Conservation (phyloP, 2,113 vertebrate species). For the Camelus bactrianus region DNA sequence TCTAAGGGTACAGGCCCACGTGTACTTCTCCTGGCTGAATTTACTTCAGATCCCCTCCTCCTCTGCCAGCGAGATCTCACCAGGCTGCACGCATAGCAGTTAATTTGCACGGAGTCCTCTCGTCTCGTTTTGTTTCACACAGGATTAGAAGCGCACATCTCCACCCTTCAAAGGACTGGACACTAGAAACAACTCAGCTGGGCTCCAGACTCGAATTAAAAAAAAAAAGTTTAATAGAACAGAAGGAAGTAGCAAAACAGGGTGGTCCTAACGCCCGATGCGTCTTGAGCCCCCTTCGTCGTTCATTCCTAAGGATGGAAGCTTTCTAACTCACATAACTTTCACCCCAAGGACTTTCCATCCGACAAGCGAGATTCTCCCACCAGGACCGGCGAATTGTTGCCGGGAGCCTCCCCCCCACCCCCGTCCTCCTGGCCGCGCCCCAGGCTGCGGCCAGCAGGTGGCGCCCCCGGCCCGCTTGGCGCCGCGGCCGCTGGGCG, state of each 20-base stretch:
- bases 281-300: neutral
- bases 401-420: neutral
- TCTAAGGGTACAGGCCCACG: neutral
- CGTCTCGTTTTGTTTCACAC: neutral
- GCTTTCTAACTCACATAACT: neutral
- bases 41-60: neutral
- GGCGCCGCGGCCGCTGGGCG: neutral
- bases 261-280: rapidly evolving
- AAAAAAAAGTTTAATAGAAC: neutral
- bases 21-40: neutral
- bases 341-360: neutral
- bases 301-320: neutral
- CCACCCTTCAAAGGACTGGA: neutral
- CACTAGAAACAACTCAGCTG: neutral
- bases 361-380: neutral
- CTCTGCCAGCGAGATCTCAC: neutral
- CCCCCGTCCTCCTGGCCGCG: neutral
- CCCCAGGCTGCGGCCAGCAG: slow-evolving; percentile 25
- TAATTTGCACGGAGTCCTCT: neutral
- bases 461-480: slow-evolving; percentile 5
- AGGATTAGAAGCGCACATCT: neutral
- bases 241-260: neutral
- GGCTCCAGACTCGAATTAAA: neutral
- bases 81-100: neutral
- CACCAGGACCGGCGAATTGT: neutral